Percentiles rank a stretch among this genome's conserved stretches.
Evolutionary conservation across 53 echinoderm and acorn worm genomes (phyloP).

Genomic region (Actinopyga echinites): DNA sequence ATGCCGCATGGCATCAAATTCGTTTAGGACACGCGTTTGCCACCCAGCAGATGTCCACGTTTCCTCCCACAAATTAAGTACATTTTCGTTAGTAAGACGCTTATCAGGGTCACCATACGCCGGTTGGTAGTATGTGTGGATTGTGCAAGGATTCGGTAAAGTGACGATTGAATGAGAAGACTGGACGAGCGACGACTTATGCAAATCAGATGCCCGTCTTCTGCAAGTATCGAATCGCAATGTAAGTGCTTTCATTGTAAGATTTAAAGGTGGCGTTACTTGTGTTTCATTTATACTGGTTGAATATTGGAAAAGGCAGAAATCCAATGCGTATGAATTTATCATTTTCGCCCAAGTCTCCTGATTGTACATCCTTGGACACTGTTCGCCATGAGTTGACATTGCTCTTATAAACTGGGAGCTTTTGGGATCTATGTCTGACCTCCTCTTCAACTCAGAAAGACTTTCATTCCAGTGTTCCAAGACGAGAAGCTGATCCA

Average conservation of each 20-base stretch:
- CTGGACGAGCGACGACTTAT: too few species aligned
- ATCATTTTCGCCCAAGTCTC: not conserved
- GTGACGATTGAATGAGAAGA: too few species aligned
- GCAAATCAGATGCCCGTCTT: not conserved
- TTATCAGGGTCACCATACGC: not conserved
- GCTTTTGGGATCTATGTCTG: not conserved
- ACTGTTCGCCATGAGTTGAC: not conserved
- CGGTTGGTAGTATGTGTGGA: not conserved
- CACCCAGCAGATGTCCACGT: not conserved
- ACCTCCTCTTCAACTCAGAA: not conserved
- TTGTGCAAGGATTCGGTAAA: too few species aligned
- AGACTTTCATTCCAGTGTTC: not conserved
- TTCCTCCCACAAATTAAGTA: not conserved
- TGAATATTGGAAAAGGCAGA: constrained; percentile 4
- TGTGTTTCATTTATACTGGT: not conserved
- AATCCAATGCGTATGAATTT: not conserved
- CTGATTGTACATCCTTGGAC: not conserved
- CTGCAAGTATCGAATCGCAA: not conserved
- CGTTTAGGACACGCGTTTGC: not conserved
- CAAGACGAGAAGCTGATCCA: constrained; percentile 4
- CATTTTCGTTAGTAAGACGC: not conserved
- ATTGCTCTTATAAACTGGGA: not conserved
- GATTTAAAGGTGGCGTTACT: not conserved
- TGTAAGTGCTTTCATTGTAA: not conserved
- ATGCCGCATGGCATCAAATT: not conserved